Conservation (phyloP, 2,797 vertebrate species). For the Cirrhinus molitorella region DNA sequence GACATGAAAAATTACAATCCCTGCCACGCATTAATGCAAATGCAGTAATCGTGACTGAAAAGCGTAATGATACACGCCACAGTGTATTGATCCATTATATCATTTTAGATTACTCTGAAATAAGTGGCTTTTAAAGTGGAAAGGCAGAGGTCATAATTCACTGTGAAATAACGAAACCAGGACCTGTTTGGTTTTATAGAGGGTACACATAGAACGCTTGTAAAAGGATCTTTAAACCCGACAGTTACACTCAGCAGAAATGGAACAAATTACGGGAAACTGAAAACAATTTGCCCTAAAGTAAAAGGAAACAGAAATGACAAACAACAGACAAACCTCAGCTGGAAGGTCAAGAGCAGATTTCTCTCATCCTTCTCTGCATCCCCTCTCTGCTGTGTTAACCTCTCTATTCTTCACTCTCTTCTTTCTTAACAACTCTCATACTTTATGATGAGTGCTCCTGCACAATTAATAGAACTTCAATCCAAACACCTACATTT, state of each 20-base stretch:
- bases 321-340: slow-evolving; percentile 34
- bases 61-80: neutral
- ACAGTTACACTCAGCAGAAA: slow-evolving; percentile 42
- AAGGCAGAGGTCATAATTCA: neutral
- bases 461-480: neutral
- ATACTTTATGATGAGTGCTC: neutral
- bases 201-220: slow-evolving; percentile 19
- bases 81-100: neutral
- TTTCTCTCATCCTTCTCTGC: slow-evolving; percentile 27
- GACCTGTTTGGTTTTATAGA: slow-evolving; percentile 23
- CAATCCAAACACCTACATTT: neutral
- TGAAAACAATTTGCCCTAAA: slow-evolving; percentile 46
- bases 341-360: slow-evolving; percentile 35
- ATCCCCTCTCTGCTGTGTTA: slow-evolving; percentile 29
- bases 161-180: neutral
- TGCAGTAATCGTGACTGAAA: neutral
- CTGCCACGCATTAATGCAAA: neutral
- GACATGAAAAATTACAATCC: neutral
- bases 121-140: neutral
- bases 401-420: slow-evolving; percentile 2
- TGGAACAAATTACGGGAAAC: slow-evolving; percentile 50
- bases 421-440: neutral
- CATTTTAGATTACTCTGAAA: slow-evolving; percentile 13
- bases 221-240: slow-evolving; percentile 19
- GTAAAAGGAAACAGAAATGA: slow-evolving; percentile 39